A percentile compares a stretch with the other conserved stretches of the same genome.
Evolutionary conservation across 2,797 vertebrate genomes (phyloP).

Genomic region (Centropyge bicolor): DNA sequence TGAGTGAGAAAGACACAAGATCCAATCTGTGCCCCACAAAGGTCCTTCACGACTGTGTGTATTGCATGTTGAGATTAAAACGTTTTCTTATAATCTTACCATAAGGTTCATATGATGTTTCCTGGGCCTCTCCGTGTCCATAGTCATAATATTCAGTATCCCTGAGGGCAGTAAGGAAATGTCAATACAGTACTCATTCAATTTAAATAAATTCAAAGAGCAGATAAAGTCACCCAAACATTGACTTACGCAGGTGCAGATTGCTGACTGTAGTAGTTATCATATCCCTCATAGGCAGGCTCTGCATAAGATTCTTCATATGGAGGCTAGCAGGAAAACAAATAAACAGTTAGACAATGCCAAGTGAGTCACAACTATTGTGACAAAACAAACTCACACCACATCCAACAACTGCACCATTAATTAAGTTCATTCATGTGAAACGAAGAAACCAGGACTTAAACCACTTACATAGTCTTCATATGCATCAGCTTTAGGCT

Average conservation of each 20-base stretch:
- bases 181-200: neutral
- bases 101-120: slow-evolving; percentile 92
- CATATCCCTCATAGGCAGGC: slow-evolving; percentile 92
- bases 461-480: slow-evolving; percentile 92
- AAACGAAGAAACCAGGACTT: neutral
- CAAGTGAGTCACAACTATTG: neutral
- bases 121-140: slow-evolving; percentile 95
- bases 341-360: neutral
- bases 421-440: no score
- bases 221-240: neutral
- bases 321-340: slow-evolving; percentile 61
- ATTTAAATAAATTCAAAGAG: neutral
- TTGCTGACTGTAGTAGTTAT: slow-evolving; percentile 94
- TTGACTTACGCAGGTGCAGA: slow-evolving; percentile 91
- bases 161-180: slow-evolving; percentile 72
- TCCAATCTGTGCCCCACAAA: neutral
- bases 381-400: neutral
- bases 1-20: neutral
- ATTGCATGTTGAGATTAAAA: neutral
- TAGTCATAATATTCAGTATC: slow-evolving; percentile 99
- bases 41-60: fast-evolving
- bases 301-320: slow-evolving; percentile 81
- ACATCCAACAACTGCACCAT: neutral
- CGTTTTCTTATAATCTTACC: slow-evolving; percentile 82
- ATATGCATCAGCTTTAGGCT: slow-evolving; percentile 89